Base-by-base conservation (phyloP, 1,140 invertebrate genomes). In the Papilio dardanus region DNA sequence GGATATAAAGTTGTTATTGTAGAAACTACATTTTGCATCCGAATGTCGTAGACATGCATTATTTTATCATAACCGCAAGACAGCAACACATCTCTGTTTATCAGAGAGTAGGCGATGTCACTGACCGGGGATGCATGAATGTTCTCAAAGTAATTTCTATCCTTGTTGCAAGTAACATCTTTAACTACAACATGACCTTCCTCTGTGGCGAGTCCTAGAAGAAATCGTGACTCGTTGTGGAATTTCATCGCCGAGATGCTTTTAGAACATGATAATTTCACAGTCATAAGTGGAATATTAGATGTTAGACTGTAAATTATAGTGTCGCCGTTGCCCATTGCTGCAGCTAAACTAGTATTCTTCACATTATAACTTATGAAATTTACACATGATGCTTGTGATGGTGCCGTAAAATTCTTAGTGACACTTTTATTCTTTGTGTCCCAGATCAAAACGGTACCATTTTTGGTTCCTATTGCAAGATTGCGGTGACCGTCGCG, bases 311-410 rank as follows among this genome's bases (percentile, higher is more conserved):
- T 84, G 79, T 92, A 93, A 33, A 94, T 90, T 16, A 92, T 77
- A n/a, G 92, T 93, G 24, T 94, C 92, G 6, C 93, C 93, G 85
- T 90, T 93, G 31, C 90, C 83, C 81, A 93, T 87, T 5, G 90
- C 85, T 10, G 92, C 89, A 8, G 93, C 93, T 24, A 94, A 75
- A 76, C 84, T 92, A 24, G 89, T 93, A 69, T 94, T 94, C 77
- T 93, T 94, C 8, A 89, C 81, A 89, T 94, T 94, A 76, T 91
- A 94, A 77, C 92, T 93, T n/a, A 94, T 77, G 75, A 86, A 86
- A 33, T 90, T 87, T 2, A 94, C 91, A 78, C 83, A 76, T 1
- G 88, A 90, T 54, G 86, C 86, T 58, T 90, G 86, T 35, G 85
- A 75, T 12, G 89, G 88, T 16, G 81, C 84, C 0, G 92, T 86